Evolutionary conservation across 2,888 invertebrate genomes (phyloP), one percentile per base, ranked within the genome.

Genomic region (Tricholauxania praeusta): DNA sequence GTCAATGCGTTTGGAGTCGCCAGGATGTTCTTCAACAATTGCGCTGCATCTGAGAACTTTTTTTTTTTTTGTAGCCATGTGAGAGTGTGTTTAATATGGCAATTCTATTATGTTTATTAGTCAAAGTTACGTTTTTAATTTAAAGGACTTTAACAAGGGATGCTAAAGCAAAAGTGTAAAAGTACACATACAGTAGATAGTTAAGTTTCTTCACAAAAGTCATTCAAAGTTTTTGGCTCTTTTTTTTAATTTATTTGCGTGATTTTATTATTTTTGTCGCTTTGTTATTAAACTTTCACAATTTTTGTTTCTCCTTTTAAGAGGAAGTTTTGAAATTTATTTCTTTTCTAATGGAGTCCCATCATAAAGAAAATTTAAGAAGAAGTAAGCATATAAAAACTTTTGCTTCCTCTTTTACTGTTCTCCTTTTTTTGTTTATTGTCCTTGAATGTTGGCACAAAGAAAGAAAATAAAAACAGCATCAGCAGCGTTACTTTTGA

Each of bases 311-410:
- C 15, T 73, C 70, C 68, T 71, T 75, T 66, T 63, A 76, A 74
- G 74, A 75, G 76, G 76, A 76, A 78, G 65, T 65, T 63, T 73
- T 63, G 32, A 67, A 70, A 74, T 74, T 71, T 71, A 72, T 64
- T 71, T 72, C 39, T 71, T 15, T 57, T 57, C 66, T 75, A 72
- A 72, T 75, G 74, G 74, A 75, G 51, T 72, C 67, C 67, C 49
- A 71, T 62, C 66, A 75, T 72, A 72, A 72, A 75, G 53, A 71
- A 70, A 75, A 75, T 72, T 72, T 52, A 19, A 69, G 69, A n/a
- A 69, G 60, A 39, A 15, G 17, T 22, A 62, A 51, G 39, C 39
- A 39, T 39, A 62, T 62, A 60, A 62, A 67, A 67, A 47, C 22
- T 67, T 67, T 67, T 15, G 8, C 55, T 57, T 39, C 39, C 39